Percentiles rank a stretch among this genome's conserved stretches.
These are phyloP conservation scores for Drosophila elegans DNA, from an alignment of 1,140 invertebrate species.

Conservation along the genomic window DNA sequence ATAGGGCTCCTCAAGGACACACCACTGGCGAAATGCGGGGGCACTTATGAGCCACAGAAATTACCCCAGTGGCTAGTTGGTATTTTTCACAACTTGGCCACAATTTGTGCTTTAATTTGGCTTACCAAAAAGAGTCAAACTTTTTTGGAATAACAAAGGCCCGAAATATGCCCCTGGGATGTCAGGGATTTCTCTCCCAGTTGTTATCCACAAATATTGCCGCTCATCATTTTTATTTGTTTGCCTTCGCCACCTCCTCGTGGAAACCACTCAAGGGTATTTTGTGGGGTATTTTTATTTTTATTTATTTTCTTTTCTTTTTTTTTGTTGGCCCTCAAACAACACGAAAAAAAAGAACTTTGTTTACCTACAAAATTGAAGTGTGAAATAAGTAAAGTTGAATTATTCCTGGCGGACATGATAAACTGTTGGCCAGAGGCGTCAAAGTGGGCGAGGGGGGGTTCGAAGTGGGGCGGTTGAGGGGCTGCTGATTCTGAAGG, in stretches of 20 bases:
- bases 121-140: slow-evolving; percentile 63
- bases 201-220: slow-evolving; percentile 66
- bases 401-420: slow-evolving; percentile 84
- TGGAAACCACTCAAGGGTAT: slow-evolving; percentile 39
- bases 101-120: slow-evolving; percentile 83
- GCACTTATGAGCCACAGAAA: slow-evolving; percentile 61
- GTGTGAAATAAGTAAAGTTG: slow-evolving; percentile 83
- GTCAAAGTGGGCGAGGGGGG: slow-evolving; percentile 1
- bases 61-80: slow-evolving; percentile 79
- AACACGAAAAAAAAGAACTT: slow-evolving; percentile 52
- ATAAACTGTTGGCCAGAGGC: slow-evolving; percentile 72
- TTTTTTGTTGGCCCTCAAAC: slow-evolving; percentile 3
- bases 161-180: slow-evolving; percentile 73
- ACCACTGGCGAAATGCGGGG: slow-evolving; percentile 33
- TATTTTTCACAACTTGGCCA: slow-evolving; percentile 75
- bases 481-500: slow-evolving; percentile 1
- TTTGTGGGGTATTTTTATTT: slow-evolving; percentile 39
- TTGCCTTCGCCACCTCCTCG: slow-evolving; percentile 57
- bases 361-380: slow-evolving; percentile 83
- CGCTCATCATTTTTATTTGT: slow-evolving; percentile 82
- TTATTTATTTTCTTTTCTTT: slow-evolving; percentile 14
- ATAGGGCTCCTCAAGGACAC: slow-evolving; percentile 79
- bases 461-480: background rate
- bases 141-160: slow-evolving; percentile 67
- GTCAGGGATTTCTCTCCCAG: slow-evolving; percentile 42